phyloP scores from a whole-genome alignment of 1,140 invertebrate genomes.

The Zaprionus africanus region DNA sequence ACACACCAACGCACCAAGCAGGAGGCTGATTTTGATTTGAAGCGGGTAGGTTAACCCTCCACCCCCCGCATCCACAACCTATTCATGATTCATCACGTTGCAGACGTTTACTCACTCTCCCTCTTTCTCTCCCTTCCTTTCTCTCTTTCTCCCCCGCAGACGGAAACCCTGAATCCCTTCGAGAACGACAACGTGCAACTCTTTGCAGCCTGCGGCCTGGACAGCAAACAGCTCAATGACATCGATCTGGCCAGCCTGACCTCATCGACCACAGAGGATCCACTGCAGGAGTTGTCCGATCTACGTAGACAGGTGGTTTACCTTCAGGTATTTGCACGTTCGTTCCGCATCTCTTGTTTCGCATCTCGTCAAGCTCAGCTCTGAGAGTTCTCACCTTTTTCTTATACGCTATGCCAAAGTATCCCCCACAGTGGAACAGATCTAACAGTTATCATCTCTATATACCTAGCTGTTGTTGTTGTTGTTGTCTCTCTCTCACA shows the following conservation, averaged over 20 bases:
- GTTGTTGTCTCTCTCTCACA: background rate
- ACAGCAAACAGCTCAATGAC: slow-evolving; percentile 86
- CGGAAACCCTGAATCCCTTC: slow-evolving; percentile 95
- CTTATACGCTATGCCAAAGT: slow-evolving; percentile 12
- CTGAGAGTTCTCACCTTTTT: slow-evolving; percentile 48
- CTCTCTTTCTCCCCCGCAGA: slow-evolving; percentile 84
- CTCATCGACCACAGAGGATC: slow-evolving; percentile 85
- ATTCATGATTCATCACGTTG: slow-evolving; percentile 14
- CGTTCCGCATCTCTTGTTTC: slow-evolving; percentile 65
- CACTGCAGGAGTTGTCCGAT: slow-evolving; percentile 89
- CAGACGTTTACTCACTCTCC: background rate
- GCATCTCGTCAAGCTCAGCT: slow-evolving; percentile 61
- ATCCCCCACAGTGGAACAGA: slow-evolving; percentile 51
- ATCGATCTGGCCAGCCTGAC: slow-evolving; percentile 85
- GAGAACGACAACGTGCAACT: slow-evolving; percentile 92
- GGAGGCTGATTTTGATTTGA: slow-evolving; percentile 68
- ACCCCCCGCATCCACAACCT: background rate
- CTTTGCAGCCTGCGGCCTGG: slow-evolving; percentile 86
- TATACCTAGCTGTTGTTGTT: slow-evolving; percentile 58
- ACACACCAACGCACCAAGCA: slow-evolving; percentile 44
- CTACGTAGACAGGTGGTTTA: slow-evolving; percentile 91
- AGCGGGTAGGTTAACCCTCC: slow-evolving; percentile 57
- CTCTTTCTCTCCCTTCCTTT: slow-evolving; percentile 1
- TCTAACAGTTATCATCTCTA: slow-evolving; percentile 29
- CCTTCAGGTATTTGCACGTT: slow-evolving; percentile 87